These are phyloP conservation scores for Leucopsar rothschildi DNA, from an alignment of 2,113 vertebrate species.

Conservation along the genomic window DNA sequence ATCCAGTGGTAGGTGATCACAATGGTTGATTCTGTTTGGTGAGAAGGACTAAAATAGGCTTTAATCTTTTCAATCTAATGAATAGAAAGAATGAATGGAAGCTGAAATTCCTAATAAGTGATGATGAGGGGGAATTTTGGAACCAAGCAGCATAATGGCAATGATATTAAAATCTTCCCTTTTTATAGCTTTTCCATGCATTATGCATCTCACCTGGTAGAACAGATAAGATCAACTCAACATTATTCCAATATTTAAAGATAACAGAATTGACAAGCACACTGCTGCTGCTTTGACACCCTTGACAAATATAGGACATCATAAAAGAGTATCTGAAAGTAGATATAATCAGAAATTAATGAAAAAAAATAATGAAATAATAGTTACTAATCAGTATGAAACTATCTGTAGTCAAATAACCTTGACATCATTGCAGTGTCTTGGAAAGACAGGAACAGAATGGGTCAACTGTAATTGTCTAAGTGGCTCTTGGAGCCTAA, in stretches of 20 bases:
- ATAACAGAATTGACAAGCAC: not conserved
- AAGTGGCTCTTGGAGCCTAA: not conserved
- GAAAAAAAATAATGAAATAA: not conserved
- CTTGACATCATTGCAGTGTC: not conserved
- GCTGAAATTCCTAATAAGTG: not conserved
- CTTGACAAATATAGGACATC: not conserved
- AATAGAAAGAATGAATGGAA: not conserved
- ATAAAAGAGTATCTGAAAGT: not conserved
- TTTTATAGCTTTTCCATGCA: not conserved
- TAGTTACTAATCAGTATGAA: not conserved
- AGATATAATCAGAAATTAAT: not conserved
- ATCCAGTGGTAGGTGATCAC: not conserved
- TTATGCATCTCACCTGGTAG: not conserved
- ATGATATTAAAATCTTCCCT: rapidly evolving
- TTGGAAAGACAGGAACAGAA: not conserved
- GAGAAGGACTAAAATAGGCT: not conserved
- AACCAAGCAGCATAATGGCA: not conserved
- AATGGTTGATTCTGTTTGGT: not conserved
- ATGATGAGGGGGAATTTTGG: not conserved
- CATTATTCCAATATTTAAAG: not conserved
- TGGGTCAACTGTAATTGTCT: not conserved
- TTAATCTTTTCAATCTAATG: not conserved
- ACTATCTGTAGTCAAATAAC: not conserved
- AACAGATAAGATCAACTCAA: not conserved
- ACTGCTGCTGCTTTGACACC: not conserved